phyloP scores from a whole-genome alignment of 2,113 vertebrate genomes.

The Rattus rattus region DNA sequence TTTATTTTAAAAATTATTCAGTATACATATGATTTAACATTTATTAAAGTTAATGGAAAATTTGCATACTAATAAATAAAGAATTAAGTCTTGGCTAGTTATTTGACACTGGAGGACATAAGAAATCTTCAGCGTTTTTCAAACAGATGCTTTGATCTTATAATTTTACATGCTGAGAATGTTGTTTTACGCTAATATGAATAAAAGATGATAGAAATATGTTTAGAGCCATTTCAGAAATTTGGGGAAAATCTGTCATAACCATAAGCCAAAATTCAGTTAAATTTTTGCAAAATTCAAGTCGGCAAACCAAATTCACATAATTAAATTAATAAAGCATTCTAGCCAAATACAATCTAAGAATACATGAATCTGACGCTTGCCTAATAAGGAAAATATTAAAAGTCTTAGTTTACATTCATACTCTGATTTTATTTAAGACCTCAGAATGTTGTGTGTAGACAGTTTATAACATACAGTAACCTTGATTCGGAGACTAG shows the following conservation, averaged over 20 bases:
- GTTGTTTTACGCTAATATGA: background rate
- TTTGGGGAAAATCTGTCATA: background rate
- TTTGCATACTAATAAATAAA: background rate
- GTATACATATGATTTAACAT: background rate
- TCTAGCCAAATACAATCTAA: background rate
- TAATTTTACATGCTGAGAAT: background rate
- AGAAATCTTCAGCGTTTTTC: background rate
- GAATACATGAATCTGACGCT: background rate
- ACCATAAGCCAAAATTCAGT: background rate
- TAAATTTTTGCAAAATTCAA: background rate
- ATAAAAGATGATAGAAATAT: background rate
- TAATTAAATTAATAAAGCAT: background rate
- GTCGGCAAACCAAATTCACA: background rate
- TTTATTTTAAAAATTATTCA: background rate
- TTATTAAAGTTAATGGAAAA: background rate
- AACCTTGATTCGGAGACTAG: background rate
- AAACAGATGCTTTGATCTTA: background rate
- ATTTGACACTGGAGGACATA: background rate
- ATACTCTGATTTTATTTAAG: background rate
- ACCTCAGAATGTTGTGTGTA: background rate
- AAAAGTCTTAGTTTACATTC: background rate
- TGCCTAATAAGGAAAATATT: background rate
- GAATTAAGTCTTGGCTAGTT: background rate
- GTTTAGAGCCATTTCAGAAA: background rate
- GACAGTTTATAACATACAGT: background rate